These are phyloP conservation scores for Adelphocoris suturalis DNA, from an alignment of 2,888 invertebrate species.

Conservation along the genomic window DNA sequence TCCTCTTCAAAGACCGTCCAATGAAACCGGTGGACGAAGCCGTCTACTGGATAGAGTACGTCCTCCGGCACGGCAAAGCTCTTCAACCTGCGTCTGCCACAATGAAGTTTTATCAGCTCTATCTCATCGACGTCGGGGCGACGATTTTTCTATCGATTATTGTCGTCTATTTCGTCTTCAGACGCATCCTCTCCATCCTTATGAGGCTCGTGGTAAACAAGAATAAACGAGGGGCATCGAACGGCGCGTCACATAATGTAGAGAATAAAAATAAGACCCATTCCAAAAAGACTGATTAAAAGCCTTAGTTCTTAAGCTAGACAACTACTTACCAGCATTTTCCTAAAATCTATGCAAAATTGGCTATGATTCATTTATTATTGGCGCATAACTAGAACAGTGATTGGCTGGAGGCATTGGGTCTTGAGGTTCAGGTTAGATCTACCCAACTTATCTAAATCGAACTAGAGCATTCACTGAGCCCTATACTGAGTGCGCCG, in stretches of 20 bases:
- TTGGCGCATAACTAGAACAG: no score
- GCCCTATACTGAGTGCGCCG: no score
- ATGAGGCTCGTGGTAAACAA: not conserved
- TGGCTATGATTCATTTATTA: no score
- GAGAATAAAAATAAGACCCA: not conserved
- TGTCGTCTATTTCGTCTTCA: not conserved
- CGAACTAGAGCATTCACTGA: no score
- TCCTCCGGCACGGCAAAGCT: slow-evolving; percentile 24
- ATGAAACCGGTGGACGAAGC: slow-evolving; percentile 51
- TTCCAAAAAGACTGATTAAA: not conserved
- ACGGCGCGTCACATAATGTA: no score
- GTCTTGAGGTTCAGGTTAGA: no score
- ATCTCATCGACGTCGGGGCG: not conserved
- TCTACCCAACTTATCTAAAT: no score
- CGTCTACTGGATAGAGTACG: slow-evolving; percentile 38
- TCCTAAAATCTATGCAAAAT: no score
- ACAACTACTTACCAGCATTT: no score
- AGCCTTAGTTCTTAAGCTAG: no score
- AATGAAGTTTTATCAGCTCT: not conserved
- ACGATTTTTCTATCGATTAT: not conserved
- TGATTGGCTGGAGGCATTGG: no score
- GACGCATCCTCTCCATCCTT: not conserved
- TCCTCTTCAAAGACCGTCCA: slow-evolving; percentile 37
- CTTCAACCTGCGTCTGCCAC: slow-evolving; percentile 12
- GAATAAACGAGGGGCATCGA: not conserved